Evolutionary conservation across 2,797 vertebrate genomes (phyloP).

Genomic region (Myoxocephalus aenaeus): DNA sequence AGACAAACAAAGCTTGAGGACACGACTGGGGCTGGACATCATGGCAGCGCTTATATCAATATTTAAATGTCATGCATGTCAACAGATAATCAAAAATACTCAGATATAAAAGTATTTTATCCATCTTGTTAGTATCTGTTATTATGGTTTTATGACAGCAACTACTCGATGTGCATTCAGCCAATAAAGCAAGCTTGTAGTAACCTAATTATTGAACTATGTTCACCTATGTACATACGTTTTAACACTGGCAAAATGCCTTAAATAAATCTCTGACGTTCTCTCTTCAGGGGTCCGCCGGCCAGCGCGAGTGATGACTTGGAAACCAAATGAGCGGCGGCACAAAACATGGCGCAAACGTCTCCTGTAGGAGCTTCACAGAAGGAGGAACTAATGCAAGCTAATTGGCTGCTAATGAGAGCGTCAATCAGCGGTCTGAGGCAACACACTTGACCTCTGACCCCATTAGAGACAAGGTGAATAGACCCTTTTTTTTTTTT

Average conservation of each 20-base stretch:
- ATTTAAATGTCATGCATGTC: not conserved
- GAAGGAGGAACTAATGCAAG: not conserved
- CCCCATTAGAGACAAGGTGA: not conserved
- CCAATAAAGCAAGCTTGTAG: not conserved
- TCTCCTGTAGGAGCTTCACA: slow-evolving; percentile 8
- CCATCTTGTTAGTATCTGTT: not conserved
- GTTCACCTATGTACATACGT: not conserved
- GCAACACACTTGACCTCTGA: not conserved
- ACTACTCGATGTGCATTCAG: not conserved
- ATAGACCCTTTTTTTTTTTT: not conserved
- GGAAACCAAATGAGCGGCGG: slow-evolving; percentile 2
- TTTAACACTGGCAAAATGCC: not conserved
- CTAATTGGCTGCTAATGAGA: not conserved
- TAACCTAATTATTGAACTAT: not conserved
- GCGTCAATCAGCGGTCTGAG: not conserved
- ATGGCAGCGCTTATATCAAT: not conserved
- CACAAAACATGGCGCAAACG: not conserved
- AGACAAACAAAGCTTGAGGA: slow-evolving; percentile 5
- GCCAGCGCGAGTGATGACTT: not conserved
- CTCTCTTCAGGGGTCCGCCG: not conserved
- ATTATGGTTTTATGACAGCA: not conserved
- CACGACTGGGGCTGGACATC: not conserved
- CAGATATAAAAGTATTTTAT: not conserved
- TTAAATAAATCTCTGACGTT: not conserved
- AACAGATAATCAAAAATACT: not conserved